These are phyloP conservation scores for Pheosia tremula DNA, from an alignment of 2,888 invertebrate genomes.

Conservation along the genomic window DNA sequence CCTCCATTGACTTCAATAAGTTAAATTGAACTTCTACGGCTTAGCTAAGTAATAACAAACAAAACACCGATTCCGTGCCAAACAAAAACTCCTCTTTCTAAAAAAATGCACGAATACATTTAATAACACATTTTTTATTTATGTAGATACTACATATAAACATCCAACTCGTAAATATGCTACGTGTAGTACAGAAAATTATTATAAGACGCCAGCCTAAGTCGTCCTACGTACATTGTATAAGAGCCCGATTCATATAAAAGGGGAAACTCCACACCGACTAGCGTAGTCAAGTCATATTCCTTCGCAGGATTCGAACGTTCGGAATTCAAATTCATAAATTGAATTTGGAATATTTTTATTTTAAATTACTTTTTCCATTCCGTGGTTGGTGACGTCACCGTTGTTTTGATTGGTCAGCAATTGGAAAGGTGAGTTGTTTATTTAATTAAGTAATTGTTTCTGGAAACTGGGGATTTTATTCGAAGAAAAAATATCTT, in stretches of 20 bases:
- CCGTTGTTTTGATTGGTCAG: conserved; percentile 28
- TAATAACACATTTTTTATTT: neutral
- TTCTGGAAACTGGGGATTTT: neutral
- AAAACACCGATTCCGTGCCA: neutral
- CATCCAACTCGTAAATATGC: conserved; percentile 10
- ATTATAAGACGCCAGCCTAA: conserved; percentile 10
- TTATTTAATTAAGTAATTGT: conserved; percentile 6
- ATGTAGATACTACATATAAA: neutral
- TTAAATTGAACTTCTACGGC: too few relatives aligned
- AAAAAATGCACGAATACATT: neutral
- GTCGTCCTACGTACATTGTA: conserved; percentile 40
- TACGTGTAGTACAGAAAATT: conserved; percentile 17
- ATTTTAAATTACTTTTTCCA: conserved; percentile 37
- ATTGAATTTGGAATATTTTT: conserved; percentile 20
- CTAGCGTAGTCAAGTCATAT: conserved; percentile 51
- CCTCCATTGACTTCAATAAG: too few relatives aligned
- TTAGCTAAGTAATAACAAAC: neutral
- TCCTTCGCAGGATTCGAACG: conserved; percentile 43
- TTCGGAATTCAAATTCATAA: conserved; percentile 26
- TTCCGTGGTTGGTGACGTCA: conserved; percentile 38
- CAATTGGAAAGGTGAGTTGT: conserved; percentile 34
- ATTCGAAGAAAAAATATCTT: too few relatives aligned
- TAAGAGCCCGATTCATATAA: conserved; percentile 48
- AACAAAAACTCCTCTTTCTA: neutral
- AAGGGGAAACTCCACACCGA: conserved; percentile 37